Evolutionary conservation across 2,797 vertebrate genomes (phyloP).

Genomic region (Botia kubotai): DNA sequence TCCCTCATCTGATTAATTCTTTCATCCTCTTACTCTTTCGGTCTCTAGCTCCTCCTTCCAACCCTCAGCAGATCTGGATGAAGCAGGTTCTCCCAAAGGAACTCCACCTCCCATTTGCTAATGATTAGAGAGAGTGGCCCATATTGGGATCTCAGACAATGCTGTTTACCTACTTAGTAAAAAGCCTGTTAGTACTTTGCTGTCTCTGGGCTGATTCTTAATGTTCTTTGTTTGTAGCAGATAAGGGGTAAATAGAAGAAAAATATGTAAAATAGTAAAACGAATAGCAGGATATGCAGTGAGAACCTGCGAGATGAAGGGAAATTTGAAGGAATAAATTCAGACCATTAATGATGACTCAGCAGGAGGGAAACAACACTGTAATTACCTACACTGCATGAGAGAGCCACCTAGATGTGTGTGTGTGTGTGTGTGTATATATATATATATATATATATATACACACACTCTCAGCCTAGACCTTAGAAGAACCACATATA

Average conservation of each 20-base stretch:
- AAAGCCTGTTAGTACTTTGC: background rate
- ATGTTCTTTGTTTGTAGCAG: background rate
- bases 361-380: conserved; percentile 50
- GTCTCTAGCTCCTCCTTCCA: background rate
- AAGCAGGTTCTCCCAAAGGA: conserved; percentile 22
- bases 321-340: conserved; percentile 15
- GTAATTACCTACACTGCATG: conserved; percentile 63
- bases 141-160: conserved; percentile 10
- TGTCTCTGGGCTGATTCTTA: background rate
- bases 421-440: too few relatives aligned
- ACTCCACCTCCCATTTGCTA: conserved; percentile 4
- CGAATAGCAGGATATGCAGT: background rate
- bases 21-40: background rate
- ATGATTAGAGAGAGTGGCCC: conserved; percentile 39
- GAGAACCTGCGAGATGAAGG: background rate
- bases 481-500: background rate
- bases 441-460: conserved; percentile 14
- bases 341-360: conserved; percentile 42
- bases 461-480: background rate
- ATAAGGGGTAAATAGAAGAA: background rate
- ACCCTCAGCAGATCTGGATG: background rate
- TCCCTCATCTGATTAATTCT: background rate
- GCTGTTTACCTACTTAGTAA: background rate
- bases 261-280: background rate
- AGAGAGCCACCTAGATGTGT: conserved; percentile 38